phyloP scores from a whole-genome alignment of 2,888 invertebrate genomes.

The Amphiduros pacificus region DNA sequence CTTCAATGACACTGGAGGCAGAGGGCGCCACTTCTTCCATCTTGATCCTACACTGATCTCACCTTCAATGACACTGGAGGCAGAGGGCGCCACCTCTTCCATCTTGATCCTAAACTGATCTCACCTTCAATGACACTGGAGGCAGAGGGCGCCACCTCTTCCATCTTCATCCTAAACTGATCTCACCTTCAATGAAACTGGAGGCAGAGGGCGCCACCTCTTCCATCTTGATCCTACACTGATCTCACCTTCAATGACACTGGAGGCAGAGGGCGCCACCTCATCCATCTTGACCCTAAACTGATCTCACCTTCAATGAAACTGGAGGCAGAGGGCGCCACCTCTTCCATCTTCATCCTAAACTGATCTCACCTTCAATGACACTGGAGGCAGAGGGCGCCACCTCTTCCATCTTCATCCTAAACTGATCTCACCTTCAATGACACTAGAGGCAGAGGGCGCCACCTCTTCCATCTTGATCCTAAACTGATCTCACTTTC shows the following conservation, averaged over 20 bases:
- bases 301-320: conserved; percentile 21
- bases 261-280: conserved; percentile 22
- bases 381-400: conserved; percentile 21
- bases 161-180: no score
- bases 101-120: no score
- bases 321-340: conserved; percentile 21
- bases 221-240: conserved; percentile 21
- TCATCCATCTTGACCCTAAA: conserved; percentile 23
- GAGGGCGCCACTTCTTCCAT: conserved; percentile 26
- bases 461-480: conserved; percentile 25
- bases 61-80: no score
- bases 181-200: conserved; percentile 19
- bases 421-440: conserved; percentile 23
- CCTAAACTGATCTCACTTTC: no score
- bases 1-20: conserved; percentile 16
- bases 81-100: no score
- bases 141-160: conserved; percentile 23
- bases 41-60: no score
- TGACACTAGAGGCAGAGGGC: conserved; percentile 18
- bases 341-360: conserved; percentile 27
- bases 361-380: conserved; percentile 20
- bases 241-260: conserved; percentile 19
- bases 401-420: conserved; percentile 26
- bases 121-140: conserved; percentile 21
- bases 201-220: conserved; percentile 24